Evolutionary conservation across 2,888 invertebrate species (phyloP), one percentile per base, ranked within the genome.

Genomic region (Drosophila lacicola): DNA sequence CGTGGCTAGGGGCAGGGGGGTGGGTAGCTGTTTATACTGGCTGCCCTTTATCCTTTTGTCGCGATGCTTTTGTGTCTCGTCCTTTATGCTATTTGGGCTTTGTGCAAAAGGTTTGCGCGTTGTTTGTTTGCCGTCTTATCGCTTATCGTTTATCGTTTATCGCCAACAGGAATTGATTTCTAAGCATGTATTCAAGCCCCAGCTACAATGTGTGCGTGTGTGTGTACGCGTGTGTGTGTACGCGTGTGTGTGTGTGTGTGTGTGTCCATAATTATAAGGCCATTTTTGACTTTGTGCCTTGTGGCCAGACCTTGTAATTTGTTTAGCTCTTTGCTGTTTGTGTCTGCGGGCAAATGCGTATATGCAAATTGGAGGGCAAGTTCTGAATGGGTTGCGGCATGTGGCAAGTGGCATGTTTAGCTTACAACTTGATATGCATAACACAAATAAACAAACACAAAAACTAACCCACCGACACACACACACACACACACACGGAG

Each of bases 121-220:
- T 74, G 69, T 74, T 74, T 78, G 74, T 57, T 61, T 54, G 44
- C 36, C 70, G 62, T 54, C 66, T 80, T 76, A 78, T 80, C 78
- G 68, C 78, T 63, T 64, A 79, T 53, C 82, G 70, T 74, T 80
- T 68, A 88, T 78, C 80, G 70, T 75, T 76, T 70, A 89, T 81
- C 82, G 74, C 58, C 42, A 53, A 49, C 64, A 44, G 58, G 87
- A 82, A 87, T 82, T 82, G 89, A 88, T 88, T 89, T 71, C 69
- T 4, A 64, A 69, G 61, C 82, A 81, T 82, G 74, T 74, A 65
- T 41, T 77, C 17, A 54, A 53, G 33, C 21, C 21, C 19, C 55
- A 51, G 36, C 46, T 53, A 56, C 57, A 54, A 14, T 37, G 36
- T 9, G 11, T 37, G n/a, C 10, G 4, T 45, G 36, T 29, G 29